A percentile compares a stretch with the other conserved stretches of the same genome.
Evolutionary conservation across 2,797 vertebrate genomes (phyloP).

Genomic region (Cryptoblepharus egeriae): DNA sequence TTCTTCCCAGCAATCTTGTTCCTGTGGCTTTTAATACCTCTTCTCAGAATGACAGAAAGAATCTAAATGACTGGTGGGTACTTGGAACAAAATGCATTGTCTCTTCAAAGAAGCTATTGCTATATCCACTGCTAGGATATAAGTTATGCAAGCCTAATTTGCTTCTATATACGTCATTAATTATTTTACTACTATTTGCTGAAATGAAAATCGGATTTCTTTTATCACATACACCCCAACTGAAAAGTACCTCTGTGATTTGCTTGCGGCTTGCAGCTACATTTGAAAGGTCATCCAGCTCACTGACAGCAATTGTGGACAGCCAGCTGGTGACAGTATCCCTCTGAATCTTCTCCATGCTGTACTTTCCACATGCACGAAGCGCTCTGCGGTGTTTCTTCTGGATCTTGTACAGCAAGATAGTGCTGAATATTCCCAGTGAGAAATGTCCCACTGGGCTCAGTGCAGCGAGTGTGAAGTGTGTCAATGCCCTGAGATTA

Average conservation of each 20-base stretch:
- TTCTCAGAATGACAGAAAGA: slow-evolving; percentile 44
- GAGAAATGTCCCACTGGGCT: not conserved
- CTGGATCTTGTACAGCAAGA: not conserved
- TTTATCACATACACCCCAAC: slow-evolving; percentile 29
- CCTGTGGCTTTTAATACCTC: slow-evolving; percentile 41
- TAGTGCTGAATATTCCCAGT: not conserved
- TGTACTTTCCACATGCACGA: not conserved
- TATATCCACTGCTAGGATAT: slow-evolving; percentile 21
- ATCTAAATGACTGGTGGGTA: slow-evolving; percentile 9
- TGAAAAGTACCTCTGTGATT: not conserved
- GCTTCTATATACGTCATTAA: slow-evolving; percentile 37
- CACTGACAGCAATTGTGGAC: not conserved
- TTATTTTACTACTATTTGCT: slow-evolving; percentile 29
- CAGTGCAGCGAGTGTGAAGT: not conserved
- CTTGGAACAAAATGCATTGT: slow-evolving; percentile 30
- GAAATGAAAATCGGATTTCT: slow-evolving; percentile 7
- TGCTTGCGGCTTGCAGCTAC: not conserved
- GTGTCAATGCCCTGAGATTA: not conserved
- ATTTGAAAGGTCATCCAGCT: not conserved
- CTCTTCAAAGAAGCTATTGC: slow-evolving; percentile 5
- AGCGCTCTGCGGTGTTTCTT: not conserved
- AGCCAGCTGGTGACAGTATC: not conserved
- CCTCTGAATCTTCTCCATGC: not conserved
- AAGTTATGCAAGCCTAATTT: slow-evolving; percentile 54
- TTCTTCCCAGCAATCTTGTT: slow-evolving; percentile 51